A percentile compares a stretch with the other conserved stretches of the same genome.
These are phyloP conservation scores for Cydia pomonella DNA, from an alignment of 1,140 invertebrate genomes.

Conservation along the genomic window DNA sequence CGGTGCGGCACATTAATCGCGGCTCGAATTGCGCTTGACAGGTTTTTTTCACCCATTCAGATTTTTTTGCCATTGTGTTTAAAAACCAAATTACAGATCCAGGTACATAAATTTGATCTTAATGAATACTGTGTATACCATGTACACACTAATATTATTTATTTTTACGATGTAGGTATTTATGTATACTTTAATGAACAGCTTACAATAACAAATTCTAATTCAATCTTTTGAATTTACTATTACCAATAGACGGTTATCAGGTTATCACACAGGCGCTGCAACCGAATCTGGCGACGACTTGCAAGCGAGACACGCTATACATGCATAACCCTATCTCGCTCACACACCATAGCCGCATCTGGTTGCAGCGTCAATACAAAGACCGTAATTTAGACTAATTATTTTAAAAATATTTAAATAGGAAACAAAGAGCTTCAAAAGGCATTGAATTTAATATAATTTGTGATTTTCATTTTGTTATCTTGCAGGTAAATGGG, in stretches of 20 bases:
- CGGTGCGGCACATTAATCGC: slow-evolving; percentile 25
- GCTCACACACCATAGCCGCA: too few species aligned
- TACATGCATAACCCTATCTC: too few species aligned
- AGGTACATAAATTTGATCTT: slow-evolving; percentile 21
- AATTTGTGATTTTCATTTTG: slow-evolving; percentile 20
- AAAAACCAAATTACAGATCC: slow-evolving; percentile 31
- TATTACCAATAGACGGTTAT: too few species aligned
- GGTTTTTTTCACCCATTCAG: slow-evolving; percentile 24
- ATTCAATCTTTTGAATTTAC: too few species aligned
- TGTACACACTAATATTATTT: too few species aligned
- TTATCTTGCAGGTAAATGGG: slow-evolving; percentile 42
- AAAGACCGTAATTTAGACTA: too few species aligned
- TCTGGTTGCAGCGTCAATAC: too few species aligned
- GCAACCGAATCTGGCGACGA: too few species aligned
- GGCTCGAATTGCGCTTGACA: slow-evolving; percentile 29
- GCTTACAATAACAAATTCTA: too few species aligned
- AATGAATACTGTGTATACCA: neutral
- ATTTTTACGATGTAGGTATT: neutral
- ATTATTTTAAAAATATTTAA: neutral
- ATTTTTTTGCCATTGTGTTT: slow-evolving; percentile 24
- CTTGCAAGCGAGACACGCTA: too few species aligned
- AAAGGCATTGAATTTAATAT: neutral
- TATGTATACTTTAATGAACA: neutral
- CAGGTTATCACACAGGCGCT: too few species aligned
- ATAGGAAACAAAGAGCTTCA: neutral